Conservation (phyloP, 2,113 vertebrate genomes). For the Pomatorhinus ruficollis region DNA sequence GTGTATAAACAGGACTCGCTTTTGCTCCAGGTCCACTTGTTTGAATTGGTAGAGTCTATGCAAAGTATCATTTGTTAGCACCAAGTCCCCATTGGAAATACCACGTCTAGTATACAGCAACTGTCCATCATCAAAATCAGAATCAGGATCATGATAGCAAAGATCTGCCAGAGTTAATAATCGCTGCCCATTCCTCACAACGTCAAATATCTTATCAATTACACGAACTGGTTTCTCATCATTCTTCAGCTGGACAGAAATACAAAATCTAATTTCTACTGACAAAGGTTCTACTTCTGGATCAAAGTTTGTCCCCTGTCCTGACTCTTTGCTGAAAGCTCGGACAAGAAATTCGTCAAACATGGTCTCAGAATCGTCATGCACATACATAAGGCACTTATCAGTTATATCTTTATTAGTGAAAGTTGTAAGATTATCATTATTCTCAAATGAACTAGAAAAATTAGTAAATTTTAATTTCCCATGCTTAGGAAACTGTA, state of each 20-base stretch:
- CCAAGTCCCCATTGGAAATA: constrained; percentile 88
- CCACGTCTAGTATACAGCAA: constrained; percentile 84
- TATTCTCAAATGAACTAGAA: constrained; percentile 75
- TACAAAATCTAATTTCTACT: constrained; percentile 77
- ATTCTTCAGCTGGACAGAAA: constrained; percentile 85
- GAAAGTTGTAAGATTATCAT: constrained; percentile 78
- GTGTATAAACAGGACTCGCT: constrained; percentile 84
- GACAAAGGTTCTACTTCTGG: constrained; percentile 59
- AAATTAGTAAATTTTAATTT: constrained; percentile 79
- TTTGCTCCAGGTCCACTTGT: constrained; percentile 83
- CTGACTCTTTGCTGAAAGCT: constrained; percentile 67
- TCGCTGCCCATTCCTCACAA: constrained; percentile 81
- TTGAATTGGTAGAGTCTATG: constrained; percentile 85
- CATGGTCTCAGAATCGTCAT: constrained; percentile 86
- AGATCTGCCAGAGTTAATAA: constrained; percentile 85
- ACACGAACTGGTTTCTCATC: constrained; percentile 86
- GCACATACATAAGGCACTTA: constrained; percentile 84
- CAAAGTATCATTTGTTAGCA: constrained; percentile 78
- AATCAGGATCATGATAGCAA: constrained; percentile 85
- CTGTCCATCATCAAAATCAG: constrained; percentile 84
- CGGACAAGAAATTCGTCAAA: constrained; percentile 81
- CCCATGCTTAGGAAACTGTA: constrained; percentile 80
- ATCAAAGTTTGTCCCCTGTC: not conserved
- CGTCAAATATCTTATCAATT: constrained; percentile 83
- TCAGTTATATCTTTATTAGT: constrained; percentile 80